Evolutionary conservation across 1,140 invertebrate species (phyloP).

Genomic region (Colletes latitarsis): DNA sequence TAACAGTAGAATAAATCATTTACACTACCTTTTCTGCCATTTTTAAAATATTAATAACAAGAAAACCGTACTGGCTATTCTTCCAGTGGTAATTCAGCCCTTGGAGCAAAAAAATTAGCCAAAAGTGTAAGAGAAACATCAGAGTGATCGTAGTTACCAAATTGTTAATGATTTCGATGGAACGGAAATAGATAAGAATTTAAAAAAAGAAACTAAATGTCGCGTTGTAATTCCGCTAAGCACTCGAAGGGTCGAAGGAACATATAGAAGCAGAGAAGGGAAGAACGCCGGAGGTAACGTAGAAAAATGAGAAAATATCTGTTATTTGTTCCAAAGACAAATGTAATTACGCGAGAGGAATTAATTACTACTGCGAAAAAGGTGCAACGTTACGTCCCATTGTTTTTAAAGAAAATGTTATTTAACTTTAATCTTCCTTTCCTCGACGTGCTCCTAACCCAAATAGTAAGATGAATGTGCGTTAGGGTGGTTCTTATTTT

Average conservation of each 20-base stretch:
- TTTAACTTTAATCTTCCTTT: slow-evolving; percentile 15
- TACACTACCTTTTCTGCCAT: too few species aligned
- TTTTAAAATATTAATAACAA: too few species aligned
- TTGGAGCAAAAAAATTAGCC: too few species aligned
- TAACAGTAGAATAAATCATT: too few species aligned
- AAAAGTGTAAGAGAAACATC: too few species aligned
- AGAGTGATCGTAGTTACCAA: neutral
- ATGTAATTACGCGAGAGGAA: slow-evolving; percentile 30
- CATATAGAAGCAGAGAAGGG: neutral
- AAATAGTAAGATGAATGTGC: neutral
- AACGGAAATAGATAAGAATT: neutral
- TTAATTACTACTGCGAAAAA: slow-evolving; percentile 24
- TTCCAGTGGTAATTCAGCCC: too few species aligned
- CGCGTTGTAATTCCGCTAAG: neutral
- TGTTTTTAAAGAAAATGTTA: slow-evolving; percentile 3
- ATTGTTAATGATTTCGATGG: neutral
- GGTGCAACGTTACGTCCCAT: neutral
- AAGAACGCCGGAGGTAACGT: neutral
- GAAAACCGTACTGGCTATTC: too few species aligned
- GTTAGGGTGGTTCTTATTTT: too few species aligned
- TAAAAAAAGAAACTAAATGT: neutral
- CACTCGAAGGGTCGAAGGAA: slow-evolving; percentile 6
- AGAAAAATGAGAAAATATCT: slow-evolving; percentile 12
- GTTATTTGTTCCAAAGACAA: slow-evolving; percentile 32
- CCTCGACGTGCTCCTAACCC: neutral